Evolutionary conservation across 2,888 invertebrate genomes (phyloP).

Genomic region (Onchidella celtica): DNA sequence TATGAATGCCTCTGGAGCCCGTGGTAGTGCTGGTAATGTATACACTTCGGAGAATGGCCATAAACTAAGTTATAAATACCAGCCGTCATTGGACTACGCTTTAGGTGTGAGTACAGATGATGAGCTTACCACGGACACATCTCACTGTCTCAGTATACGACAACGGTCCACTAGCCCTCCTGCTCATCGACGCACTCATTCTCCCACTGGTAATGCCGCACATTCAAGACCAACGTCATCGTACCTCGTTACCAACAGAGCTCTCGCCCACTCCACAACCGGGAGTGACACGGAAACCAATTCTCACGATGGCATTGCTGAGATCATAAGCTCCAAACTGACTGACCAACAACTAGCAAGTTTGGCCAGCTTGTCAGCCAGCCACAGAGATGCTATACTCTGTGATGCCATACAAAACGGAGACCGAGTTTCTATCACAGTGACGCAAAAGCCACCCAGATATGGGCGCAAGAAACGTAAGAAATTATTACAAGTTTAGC

Average conservation of each 20-base stretch:
- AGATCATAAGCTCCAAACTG: slow-evolving; percentile 30
- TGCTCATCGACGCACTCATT: background rate
- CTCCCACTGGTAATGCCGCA: background rate
- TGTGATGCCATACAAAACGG: slow-evolving; percentile 65
- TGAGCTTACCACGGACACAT: slow-evolving; percentile 9
- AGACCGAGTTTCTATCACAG: slow-evolving; percentile 66
- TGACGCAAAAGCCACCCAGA: slow-evolving; percentile 68
- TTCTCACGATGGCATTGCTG: slow-evolving; percentile 25
- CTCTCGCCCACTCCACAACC: background rate
- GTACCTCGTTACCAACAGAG: background rate
- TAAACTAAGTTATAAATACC: slow-evolving; percentile 53
- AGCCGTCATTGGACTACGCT: slow-evolving; percentile 60
- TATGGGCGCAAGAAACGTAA: slow-evolving; percentile 71
- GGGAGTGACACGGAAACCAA: slow-evolving; percentile 43
- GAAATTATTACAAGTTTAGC: slow-evolving; percentile 31
- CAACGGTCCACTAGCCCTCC: background rate
- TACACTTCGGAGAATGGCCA: slow-evolving; percentile 56
- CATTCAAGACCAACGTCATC: background rate
- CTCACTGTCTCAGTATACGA: background rate
- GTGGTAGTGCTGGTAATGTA: slow-evolving; percentile 6
- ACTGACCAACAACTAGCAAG: slow-evolving; percentile 55
- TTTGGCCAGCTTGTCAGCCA: slow-evolving; percentile 57
- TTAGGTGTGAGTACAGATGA: slow-evolving; percentile 49
- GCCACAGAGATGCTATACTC: slow-evolving; percentile 64
- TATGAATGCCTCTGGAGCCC: background rate